A percentile compares a stretch with the other conserved stretches of the same genome.
Evolutionary conservation across 2,888 invertebrate genomes (phyloP).

Genomic region (Gymnosoma rotundatum): DNA sequence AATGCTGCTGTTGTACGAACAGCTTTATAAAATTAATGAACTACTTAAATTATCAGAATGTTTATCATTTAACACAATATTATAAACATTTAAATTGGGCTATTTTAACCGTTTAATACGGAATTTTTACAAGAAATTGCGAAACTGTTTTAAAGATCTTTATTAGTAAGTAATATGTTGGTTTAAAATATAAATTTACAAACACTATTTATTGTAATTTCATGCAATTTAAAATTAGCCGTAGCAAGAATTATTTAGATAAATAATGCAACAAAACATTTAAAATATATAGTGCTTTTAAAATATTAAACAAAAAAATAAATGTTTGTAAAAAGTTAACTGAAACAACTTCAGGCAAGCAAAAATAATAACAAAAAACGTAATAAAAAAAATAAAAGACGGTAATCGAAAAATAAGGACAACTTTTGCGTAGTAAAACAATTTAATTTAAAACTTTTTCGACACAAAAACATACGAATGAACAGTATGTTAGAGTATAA

Average conservation of each 20-base stretch:
- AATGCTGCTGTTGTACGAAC: not conserved
- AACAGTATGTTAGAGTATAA: conserved; percentile 20
- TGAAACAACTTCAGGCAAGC: conserved; percentile 11
- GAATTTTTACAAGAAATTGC: not conserved
- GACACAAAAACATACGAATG: conserved; percentile 49
- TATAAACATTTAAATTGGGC: not conserved
- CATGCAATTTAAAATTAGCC: not conserved
- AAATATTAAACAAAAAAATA: conserved; percentile 17
- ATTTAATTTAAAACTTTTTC: conserved; percentile 73
- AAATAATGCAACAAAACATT: not conserved
- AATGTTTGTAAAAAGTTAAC: conserved; percentile 22
- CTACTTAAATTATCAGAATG: too few species aligned
- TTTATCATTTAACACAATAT: too few species aligned
- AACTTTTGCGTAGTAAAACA: conserved; percentile 71
- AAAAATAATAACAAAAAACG: conserved; percentile 34
- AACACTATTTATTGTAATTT: not conserved
- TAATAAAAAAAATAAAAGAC: conserved; percentile 26
- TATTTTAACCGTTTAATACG: too few species aligned
- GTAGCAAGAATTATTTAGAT: not conserved
- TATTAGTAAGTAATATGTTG: too few species aligned
- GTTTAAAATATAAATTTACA: too few species aligned
- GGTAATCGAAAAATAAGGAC: conserved; percentile 69
- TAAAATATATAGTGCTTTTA: not conserved
- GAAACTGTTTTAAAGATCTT: too few species aligned
- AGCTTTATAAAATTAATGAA: not conserved